Percentiles rank a stretch among this genome's conserved stretches.
phyloP scores from a whole-genome alignment of 2,113 vertebrate genomes.

The Thamnophis sirtalis region DNA sequence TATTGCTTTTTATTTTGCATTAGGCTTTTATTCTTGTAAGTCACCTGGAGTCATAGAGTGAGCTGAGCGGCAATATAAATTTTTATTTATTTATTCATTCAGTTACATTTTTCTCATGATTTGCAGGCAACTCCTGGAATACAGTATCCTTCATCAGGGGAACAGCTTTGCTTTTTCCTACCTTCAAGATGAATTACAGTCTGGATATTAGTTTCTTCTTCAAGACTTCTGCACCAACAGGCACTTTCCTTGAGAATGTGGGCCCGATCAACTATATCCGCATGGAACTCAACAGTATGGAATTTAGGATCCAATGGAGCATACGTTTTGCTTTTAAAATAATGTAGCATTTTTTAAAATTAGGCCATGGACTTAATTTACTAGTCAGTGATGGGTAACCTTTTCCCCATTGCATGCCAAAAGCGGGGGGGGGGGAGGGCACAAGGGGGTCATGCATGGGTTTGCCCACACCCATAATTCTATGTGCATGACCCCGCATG shows the following conservation, averaged over 20 bases:
- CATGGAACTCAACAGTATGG: conserved; percentile 90
- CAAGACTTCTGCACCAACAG: conserved; percentile 83
- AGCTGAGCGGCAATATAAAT: neutral
- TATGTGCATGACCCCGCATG: too few species aligned
- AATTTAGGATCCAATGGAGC: neutral
- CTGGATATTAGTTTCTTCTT: conserved; percentile 96
- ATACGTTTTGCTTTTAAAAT: neutral
- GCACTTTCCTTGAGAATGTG: conserved; percentile 91
- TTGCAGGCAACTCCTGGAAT: conserved; percentile 91
- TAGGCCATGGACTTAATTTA: neutral
- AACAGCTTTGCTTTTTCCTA: conserved; percentile 86
- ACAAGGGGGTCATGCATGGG: too few species aligned
- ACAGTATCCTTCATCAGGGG: conserved; percentile 89
- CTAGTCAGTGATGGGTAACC: too few species aligned
- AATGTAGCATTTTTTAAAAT: neutral
- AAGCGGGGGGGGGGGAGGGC: too few species aligned
- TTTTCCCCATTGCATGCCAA: too few species aligned
- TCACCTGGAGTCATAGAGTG: neutral
- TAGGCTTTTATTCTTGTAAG: neutral
- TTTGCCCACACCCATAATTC: too few species aligned
- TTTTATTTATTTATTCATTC: neutral
- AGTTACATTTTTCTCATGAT: neutral
- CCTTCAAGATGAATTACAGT: conserved; percentile 87
- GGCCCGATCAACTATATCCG: conserved; percentile 78
- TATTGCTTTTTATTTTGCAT: neutral